These are phyloP conservation scores for Penaeus chinensis DNA, from an alignment of 1,140 invertebrate species.

Conservation along the genomic window DNA sequence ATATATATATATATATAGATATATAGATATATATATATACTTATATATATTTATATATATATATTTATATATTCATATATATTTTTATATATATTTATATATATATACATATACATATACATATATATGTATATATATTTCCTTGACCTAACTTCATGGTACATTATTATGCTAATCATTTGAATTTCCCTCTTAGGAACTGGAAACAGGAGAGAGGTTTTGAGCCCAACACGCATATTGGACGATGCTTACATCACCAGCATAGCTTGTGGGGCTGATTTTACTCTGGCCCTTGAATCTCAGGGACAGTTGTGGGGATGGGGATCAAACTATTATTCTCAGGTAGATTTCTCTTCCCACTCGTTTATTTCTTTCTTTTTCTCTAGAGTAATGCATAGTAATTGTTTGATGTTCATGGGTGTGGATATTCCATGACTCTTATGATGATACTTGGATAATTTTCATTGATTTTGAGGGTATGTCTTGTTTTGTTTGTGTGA, in stretches of 20 bases:
- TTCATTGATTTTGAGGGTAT: not conserved
- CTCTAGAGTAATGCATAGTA: not conserved
- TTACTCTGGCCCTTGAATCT: slow-evolving; percentile 76
- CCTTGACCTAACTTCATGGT: not conserved
- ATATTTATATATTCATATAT: no score
- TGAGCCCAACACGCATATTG: slow-evolving; percentile 67
- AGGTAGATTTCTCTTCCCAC: slow-evolving; percentile 67
- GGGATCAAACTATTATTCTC: slow-evolving; percentile 75
- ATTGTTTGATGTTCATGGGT: not conserved
- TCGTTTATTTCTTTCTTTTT: not conserved
- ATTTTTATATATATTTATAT: no score
- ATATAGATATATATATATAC: no score
- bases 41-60: no score
- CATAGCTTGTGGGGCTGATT: slow-evolving; percentile 78
- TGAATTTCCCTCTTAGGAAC: slow-evolving; percentile 37
- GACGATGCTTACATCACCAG: slow-evolving; percentile 69
- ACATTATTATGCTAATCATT: not conserved
- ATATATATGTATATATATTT: no score
- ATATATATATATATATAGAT: not conserved
- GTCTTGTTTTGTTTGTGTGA: no score
- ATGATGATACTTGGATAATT: not conserved
- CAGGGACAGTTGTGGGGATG: slow-evolving; percentile 74
- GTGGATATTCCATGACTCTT: not conserved
- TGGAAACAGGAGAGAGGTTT: slow-evolving; percentile 56
- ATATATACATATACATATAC: no score